A percentile compares a stretch with the other conserved stretches of the same genome.
Evolutionary conservation across 1,140 invertebrate species (phyloP).

Genomic region (Olivierus martensii): DNA sequence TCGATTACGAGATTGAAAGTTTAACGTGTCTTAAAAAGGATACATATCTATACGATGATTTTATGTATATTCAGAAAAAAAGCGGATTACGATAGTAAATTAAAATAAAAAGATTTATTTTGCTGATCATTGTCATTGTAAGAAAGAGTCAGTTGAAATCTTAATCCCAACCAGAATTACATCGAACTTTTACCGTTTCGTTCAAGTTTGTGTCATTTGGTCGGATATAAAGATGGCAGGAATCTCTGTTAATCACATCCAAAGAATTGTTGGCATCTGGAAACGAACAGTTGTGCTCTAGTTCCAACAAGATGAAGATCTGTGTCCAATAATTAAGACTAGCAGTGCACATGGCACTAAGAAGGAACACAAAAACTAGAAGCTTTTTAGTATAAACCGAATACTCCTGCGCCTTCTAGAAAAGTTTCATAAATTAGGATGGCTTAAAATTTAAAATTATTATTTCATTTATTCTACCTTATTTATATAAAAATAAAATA

Average conservation of each 20-base stretch:
- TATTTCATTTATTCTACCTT: too few species aligned
- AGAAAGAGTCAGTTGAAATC: not conserved
- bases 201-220: not conserved
- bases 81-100: too few species aligned
- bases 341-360: slow-evolving; percentile 9
- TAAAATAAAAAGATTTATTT: not conserved
- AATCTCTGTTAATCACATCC: not conserved
- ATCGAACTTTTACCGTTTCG: not conserved
- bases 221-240: not conserved
- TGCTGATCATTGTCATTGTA: not conserved
- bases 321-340: slow-evolving; percentile 21
- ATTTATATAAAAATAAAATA: too few species aligned
- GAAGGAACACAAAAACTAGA: slow-evolving; percentile 9
- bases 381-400: slow-evolving; percentile 41
- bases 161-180: not conserved
- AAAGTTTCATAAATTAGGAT: too few species aligned
- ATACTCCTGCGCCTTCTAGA: slow-evolving; percentile 40
- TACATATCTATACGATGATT: too few species aligned
- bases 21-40: too few species aligned
- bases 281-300: slow-evolving; percentile 15
- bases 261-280: not conserved
- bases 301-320: slow-evolving; percentile 22
- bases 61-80: too few species aligned
- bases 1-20: too few species aligned
- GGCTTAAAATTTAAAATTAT: too few species aligned